A percentile compares a stretch with the other conserved stretches of the same genome.
These are phyloP conservation scores for Tragelaphus imberbis DNA, from an alignment of 2,113 vertebrate species.

Conservation along the genomic window DNA sequence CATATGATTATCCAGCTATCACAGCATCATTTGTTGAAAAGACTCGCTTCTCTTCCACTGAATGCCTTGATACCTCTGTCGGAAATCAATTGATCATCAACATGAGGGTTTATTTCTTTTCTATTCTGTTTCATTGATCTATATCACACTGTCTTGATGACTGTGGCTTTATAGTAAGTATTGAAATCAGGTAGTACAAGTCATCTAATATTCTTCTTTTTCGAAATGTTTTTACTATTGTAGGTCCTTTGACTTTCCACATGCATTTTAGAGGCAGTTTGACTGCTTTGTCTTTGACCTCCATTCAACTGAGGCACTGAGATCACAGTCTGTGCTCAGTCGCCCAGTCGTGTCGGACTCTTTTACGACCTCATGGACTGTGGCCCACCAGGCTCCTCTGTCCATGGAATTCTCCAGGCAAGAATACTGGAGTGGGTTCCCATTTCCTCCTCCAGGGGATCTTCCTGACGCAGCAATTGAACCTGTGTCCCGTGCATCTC, in stretches of 20 bases:
- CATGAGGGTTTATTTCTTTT: background rate
- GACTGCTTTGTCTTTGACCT: background rate
- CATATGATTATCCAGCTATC: background rate
- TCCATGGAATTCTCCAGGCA: background rate
- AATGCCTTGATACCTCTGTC: background rate
- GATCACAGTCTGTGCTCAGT: background rate
- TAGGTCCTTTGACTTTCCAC: background rate
- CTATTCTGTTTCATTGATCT: background rate
- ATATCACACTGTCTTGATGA: background rate
- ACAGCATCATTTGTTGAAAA: background rate
- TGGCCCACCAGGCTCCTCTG: background rate
- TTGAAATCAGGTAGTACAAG: background rate
- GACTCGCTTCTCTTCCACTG: background rate
- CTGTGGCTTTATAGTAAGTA: background rate
- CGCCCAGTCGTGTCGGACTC: rapidly evolving
- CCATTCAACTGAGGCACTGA: background rate
- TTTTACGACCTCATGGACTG: background rate
- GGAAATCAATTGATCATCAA: background rate
- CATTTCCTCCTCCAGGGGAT: background rate
- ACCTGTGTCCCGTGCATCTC: background rate
- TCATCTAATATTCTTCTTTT: background rate
- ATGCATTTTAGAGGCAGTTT: background rate
- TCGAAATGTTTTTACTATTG: background rate
- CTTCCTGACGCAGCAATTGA: background rate
- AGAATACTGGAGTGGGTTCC: background rate